Base-by-base conservation (phyloP, 2,888 invertebrate genomes). In the Phyto melanocephala region DNA sequence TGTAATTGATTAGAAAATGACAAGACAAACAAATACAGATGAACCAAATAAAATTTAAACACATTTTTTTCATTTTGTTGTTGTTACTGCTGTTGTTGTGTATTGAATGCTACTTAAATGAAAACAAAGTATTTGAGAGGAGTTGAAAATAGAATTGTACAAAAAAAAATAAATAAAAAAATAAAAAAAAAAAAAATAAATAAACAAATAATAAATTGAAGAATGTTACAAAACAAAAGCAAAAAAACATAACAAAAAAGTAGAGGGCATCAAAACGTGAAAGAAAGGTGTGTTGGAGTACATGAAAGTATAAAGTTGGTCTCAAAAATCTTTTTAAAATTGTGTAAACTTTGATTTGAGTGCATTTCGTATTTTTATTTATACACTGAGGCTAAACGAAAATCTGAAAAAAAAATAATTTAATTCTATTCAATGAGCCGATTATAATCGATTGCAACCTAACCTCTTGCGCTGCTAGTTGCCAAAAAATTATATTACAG, bases 1-100 rank as follows among this genome's bases (percentile, higher is more conserved):
- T 62, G 52, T 54, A 68, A 77, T 77, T 77, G 76, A 77, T 77
- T 77, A 77, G 76, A 77, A 77, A 77, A 68, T 62, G 62, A 68
- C 60, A 68, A 77, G 50, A 68, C 76, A 77, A 77, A 50, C 52
- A 20, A 76, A 28, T n/a, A n/a, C 47, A 50, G 52, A 77, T 68
- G 60, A 77, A 60, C 28, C 28, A 28, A 67, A 68, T n/a, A n/a
- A 70, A 35, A 33, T 42, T 40, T 45, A 6, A 33, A 67, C 45
- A 37, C 20, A 20, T 47, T 37, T 37, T 37, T 11, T 22, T 20
- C 11, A 47, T 7, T 15, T 35, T 45, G 15, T 24, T n/a, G 28
- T 33, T 40, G 1, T 20, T 24, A 20, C 17, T 56, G 24, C 47
- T 65, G 6, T 17, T 37, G 47, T 68, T 62, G 28, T 76, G 22